Base-by-base conservation (phyloP, 2,888 invertebrate species). In the Chrysolina americana region DNA sequence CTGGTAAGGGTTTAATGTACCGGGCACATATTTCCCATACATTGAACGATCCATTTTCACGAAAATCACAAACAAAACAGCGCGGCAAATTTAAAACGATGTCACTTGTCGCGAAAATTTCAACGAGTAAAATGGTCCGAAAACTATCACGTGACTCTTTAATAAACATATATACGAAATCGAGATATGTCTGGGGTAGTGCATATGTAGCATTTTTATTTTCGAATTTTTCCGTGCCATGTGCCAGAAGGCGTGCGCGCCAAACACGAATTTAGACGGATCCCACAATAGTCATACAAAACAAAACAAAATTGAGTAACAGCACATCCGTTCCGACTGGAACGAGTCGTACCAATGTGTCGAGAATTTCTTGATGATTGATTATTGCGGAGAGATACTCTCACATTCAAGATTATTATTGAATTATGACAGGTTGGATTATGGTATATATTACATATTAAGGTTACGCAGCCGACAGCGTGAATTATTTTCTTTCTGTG, bases 11-110 rank as follows among this genome's bases (percentile, higher is more conserved):
- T 95, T 94, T 88, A 95, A 92, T 86, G 94, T 94, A 62, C 95
- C 95, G 70, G 95, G 95, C 87, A 93, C 92, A 86, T 95, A 92
- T 90, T 95, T 95, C 81, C 96, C 96, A 88, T 96, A 96, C 95
- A 95, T 96, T 87, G 95, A 94, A 87, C 96, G 92, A 91, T 96
- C 96, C 96, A 96, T 95, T 23, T 65, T 48, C 53, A 17, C 3
- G 6, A 65, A 36, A 72, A 71, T n/a, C n/a, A 9, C 9, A 71
- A 76, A 70, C 47, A 65, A 21, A 36, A 68, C 47, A 5, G 50
- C 65, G 78, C 81, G 79, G 77, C 74, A 81, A 82, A 80, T 82
- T 82, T 76, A 79, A 83, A 81, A 70, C 65, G 44, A 69, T 76
- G 79, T 78, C 78, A 56, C 56, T 59, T 59, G 59, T 50, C 70